phyloP scores from a whole-genome alignment of 2,797 vertebrate genomes.

The Chiloscyllium punctatum region DNA sequence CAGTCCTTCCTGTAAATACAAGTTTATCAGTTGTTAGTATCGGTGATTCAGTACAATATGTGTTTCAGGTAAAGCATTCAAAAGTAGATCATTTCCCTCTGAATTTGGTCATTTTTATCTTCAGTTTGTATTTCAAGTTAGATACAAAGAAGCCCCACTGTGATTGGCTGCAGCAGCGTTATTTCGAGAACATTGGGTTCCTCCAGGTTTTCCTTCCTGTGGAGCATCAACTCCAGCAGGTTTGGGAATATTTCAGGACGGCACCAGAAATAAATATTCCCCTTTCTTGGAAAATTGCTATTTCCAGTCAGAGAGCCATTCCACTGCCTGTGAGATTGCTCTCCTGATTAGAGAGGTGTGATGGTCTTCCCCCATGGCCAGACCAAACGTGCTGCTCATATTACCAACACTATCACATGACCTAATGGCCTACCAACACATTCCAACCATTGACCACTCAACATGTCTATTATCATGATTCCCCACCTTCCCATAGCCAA shows the following conservation, averaged over 20 bases:
- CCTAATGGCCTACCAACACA: no score
- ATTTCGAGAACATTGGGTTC: background rate
- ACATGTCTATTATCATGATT: no score
- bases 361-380: no score
- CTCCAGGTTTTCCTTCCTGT: background rate
- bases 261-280: background rate
- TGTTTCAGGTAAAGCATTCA: background rate
- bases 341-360: background rate
- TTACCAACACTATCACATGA: no score
- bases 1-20: slow-evolving; percentile 14
- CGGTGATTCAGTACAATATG: background rate
- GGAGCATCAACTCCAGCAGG: background rate
- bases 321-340: no score
- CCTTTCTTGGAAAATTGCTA: background rate
- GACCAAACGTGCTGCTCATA: background rate
- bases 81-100: background rate
- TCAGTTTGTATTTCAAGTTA: background rate
- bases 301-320: background rate
- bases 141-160: background rate
- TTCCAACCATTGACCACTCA: no score
- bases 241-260: background rate
- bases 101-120: background rate
- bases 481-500: no score
- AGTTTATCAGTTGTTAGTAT: background rate
- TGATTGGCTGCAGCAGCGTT: background rate